These are phyloP conservation scores for Rhinolophus ferrumequinum DNA, from an alignment of 2,113 vertebrate species.

Conservation along the genomic window DNA sequence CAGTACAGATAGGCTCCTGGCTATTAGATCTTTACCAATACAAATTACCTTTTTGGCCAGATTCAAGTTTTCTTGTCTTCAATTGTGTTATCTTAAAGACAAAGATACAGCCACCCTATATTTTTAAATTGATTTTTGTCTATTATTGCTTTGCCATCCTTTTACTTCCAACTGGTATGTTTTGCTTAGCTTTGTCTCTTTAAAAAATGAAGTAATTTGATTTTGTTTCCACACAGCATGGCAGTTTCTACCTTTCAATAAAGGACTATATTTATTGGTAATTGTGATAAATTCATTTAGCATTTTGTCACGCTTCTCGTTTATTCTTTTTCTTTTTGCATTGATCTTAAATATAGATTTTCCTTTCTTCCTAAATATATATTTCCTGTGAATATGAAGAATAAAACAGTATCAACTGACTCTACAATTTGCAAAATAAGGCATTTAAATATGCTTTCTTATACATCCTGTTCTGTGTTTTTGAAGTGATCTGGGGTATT, in stretches of 20 bases:
- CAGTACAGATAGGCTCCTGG: background rate
- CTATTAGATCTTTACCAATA: background rate
- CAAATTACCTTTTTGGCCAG: background rate
- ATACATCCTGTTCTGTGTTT: background rate
- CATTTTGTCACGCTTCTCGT: background rate
- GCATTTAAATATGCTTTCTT: slow-evolving; percentile 7
- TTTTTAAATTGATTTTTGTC: background rate
- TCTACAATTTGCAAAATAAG: background rate
- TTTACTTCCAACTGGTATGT: background rate
- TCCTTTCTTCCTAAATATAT: background rate
- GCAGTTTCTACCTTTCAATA: background rate
- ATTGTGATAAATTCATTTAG: background rate
- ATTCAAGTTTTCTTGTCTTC: background rate
- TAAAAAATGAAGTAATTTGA: background rate
- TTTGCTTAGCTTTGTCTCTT: background rate
- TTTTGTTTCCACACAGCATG: background rate
- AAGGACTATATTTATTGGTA: background rate
- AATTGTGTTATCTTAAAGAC: background rate
- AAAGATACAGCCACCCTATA: background rate
- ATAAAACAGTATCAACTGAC: background rate
- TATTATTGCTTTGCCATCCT: background rate
- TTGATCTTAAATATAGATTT: background rate
- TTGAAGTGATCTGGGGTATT: background rate
- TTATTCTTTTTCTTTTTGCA: background rate
- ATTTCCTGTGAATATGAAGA: background rate